Evolutionary conservation across 2,797 vertebrate species (phyloP), one percentile per base, ranked within the genome.

Genomic region (Forpus xanthops): DNA sequence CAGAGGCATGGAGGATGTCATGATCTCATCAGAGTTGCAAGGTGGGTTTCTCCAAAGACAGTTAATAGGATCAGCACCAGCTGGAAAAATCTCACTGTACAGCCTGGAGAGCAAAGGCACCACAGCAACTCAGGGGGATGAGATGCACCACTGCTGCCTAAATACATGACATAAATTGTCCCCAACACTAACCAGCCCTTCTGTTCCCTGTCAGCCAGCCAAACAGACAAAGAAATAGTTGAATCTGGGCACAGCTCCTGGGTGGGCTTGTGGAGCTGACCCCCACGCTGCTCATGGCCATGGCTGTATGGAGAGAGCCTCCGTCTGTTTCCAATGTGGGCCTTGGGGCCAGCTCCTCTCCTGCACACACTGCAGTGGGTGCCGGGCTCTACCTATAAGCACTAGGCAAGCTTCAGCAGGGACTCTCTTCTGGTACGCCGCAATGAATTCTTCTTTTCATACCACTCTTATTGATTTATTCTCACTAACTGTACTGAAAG

Each of bases 241-340:
- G 65, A 74, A 61, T 67, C 9, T 80, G 75, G 45, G 37, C 0
- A 4, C 86, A 80, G 85, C 45, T 85, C 58, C 71, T 68, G 3
- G 0, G 7, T 8, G 50, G 11, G 80, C 58, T 35, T 70, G 19
- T 6, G 49, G 70, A 75, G 33, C 67, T 93, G 85, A 60, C 27
- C n/a, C 25, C 45, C 3, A 6, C 1, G 0, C 30, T 33, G 68
- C 73, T 47, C 15, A 0, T 2, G 41, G 87, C 35, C 17, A 15
- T 1, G 45, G 70, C 58, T 61, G 39, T 0, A 0, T 2, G 18
- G 15, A 30, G 12, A 0, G 1, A 86, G 30, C 27, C 27, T 73
- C 13, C 15, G 0, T 1, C 14, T 0, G 0, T 15, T 87, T 41
- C 44, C 11, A 2, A 2, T 1, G 24, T 0, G 0, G 2, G 1